Base-by-base conservation (phyloP, 2,888 invertebrate genomes). In the Trichopria drosophilae region DNA sequence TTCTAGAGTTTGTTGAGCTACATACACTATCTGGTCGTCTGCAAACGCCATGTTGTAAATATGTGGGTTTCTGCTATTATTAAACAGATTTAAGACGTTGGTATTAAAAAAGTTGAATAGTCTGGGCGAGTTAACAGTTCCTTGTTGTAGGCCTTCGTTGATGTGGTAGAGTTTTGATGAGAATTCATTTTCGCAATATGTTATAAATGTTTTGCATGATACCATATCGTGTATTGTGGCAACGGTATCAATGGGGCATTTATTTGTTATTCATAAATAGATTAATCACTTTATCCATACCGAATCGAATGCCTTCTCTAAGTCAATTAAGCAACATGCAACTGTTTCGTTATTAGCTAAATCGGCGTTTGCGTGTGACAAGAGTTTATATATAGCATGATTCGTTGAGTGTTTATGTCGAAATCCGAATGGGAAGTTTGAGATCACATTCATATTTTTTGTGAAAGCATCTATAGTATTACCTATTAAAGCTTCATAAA, bases 101-200 rank as follows among this genome's bases (percentile, higher is more conserved):
- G 28, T 23, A 1, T 43, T 55, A 23, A 29, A 53, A 1, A 59
- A 53, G 18, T 55, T 57, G 20, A 55, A 59, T 6, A 61, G 16
- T 1, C 51, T 13, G 1, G 58, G 57, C 1, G 60, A 53, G 5
- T 44, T 57, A 0, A 60, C 53, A 1, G 52, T 55, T 6, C 55
- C 55, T 31, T 60, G 56, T 16, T 55, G 57, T 3, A 58, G 37
- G 1, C 60, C 60, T 12, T 19, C 6, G 12, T 10, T 35, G n/a
- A n/a, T n/a, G n/a, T n/a, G n/a, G n/a, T n/a, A n/a, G n/a, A n/a
- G n/a, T n/a, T n/a, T n/a, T n/a, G 24, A 24, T 9, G 24, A 24
- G 24, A 6, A 24, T 6, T 24, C 10, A 7, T 6, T 24, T 9
- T 10, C 24, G 10, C 10, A 6, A 6, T 10, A 24, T 24, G 24